Evolutionary conservation across 2,888 invertebrate genomes (phyloP).

Genomic region (Diaprepes abbreviatus): DNA sequence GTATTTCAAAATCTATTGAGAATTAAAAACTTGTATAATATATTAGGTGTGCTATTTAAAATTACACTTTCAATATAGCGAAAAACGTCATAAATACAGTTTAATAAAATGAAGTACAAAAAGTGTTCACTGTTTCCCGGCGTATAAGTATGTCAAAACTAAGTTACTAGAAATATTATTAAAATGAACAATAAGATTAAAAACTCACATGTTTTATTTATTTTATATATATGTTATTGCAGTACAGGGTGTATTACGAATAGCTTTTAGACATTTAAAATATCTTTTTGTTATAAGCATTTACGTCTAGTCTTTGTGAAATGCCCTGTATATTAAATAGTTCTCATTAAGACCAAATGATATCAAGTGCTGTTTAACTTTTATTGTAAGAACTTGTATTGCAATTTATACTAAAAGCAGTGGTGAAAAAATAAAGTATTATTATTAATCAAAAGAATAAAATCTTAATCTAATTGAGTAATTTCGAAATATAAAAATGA

Average conservation of each 20-base stretch:
- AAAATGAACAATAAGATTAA: constrained; percentile 17
- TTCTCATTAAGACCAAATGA: constrained; percentile 26
- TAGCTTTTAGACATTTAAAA: constrained; percentile 14
- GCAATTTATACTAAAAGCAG: constrained; percentile 7
- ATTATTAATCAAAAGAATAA: too few species aligned
- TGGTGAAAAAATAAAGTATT: constrained; percentile 1
- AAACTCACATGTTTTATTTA: constrained; percentile 12
- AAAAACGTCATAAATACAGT: too few species aligned
- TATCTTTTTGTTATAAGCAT: constrained; percentile 13
- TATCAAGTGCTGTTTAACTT: constrained; percentile 33
- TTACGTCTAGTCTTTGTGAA: constrained; percentile 19
- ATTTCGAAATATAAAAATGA: too few species aligned
- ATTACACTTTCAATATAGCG: too few species aligned
- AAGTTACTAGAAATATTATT: not conserved
- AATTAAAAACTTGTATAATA: too few species aligned
- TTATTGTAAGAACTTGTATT: constrained; percentile 18
- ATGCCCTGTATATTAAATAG: constrained; percentile 20
- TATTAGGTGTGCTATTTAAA: too few species aligned
- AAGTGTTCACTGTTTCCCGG: too few species aligned
- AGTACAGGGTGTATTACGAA: constrained; percentile 21
- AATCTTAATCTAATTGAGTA: too few species aligned
- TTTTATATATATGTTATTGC: constrained; percentile 22
- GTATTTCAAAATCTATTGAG: too few species aligned
- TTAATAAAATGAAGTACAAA: too few species aligned
- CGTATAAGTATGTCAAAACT: constrained; percentile 4